A percentile compares a stretch with the other conserved stretches of the same genome.
phyloP scores from a whole-genome alignment of 2,113 vertebrate species.

The Gopherus evgoodei region DNA sequence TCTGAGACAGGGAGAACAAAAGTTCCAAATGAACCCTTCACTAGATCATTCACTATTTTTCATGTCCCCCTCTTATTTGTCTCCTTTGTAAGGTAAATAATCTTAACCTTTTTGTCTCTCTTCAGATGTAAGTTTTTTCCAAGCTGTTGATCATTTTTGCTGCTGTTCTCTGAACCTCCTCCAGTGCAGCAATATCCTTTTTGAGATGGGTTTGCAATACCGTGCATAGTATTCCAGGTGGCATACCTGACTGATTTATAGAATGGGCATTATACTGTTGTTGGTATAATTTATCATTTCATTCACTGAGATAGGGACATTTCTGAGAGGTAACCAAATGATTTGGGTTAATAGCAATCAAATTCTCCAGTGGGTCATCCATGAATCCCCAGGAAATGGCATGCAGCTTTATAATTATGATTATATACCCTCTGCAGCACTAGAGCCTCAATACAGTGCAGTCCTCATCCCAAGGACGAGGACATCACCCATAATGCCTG shows the following conservation, averaged over 20 bases:
- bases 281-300: neutral
- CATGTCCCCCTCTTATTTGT: too few relatives aligned
- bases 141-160: too few relatives aligned
- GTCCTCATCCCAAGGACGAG: neutral
- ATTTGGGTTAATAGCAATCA: neutral
- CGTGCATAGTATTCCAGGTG: neutral
- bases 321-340: neutral
- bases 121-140: too few relatives aligned
- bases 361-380: neutral
- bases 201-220: too few relatives aligned
- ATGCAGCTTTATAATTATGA: rapidly evolving
- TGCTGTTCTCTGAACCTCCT: too few relatives aligned
- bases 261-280: neutral
- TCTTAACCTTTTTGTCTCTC: too few relatives aligned
- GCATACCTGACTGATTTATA: neutral
- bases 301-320: neutral
- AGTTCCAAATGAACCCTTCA: too few relatives aligned
- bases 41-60: too few relatives aligned
- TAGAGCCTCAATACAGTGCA: neutral
- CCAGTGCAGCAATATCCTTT: too few relatives aligned
- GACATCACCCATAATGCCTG: neutral
- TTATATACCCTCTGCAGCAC: neutral
- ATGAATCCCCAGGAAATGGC: neutral
- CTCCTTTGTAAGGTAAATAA: too few relatives aligned
- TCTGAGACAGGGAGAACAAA: too few relatives aligned